Evolutionary conservation across 2,888 invertebrate genomes (phyloP), one percentile per base, ranked within the genome.

Genomic region (Mechanitis messenoides): DNA sequence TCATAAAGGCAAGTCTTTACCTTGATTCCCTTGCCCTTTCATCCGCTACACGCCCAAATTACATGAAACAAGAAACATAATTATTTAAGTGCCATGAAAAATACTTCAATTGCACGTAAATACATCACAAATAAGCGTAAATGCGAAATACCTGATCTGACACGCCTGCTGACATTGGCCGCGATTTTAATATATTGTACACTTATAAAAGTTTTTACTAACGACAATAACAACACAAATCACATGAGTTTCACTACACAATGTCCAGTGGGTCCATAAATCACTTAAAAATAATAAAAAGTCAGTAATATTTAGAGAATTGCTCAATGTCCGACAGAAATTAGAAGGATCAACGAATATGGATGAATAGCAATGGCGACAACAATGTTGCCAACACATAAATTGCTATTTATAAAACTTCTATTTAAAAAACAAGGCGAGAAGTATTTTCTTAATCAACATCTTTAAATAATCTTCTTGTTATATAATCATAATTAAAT

Each of bases 161-260:
- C 94, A 95, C 94, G 94, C 95, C 94, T 94, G 95, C 94, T 94
- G 95, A 95, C 95, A 95, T 95, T 94, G 94, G 94, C 93, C 91
- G 92, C 91, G 91, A 91, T 92, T 92, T 92, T 87, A 79, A 78
- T 81, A 79, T 90, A 87, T 84, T 88, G 84, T 87, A 82, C 87
- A 87, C 88, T 85, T 85, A 78, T 78, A 71, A 75, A 83, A 83
- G 86, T 87, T 84, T 84, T 79, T 83, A 77, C 67, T 76, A 83
- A 88, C 87, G 78, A 81, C 75, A 83, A 81, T 79, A 81, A 75
- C 78, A 79, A 80, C 80, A 84, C 77, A 75, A 84, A 87, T 88
- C 87, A 89, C 89, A 88, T 89, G 74, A 80, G 87, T 83, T 85
- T 81, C 87, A 90, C 89, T 86, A 80, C 84, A 85, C 84, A 81